phyloP scores from a whole-genome alignment of 92 coral and sea anemone genomes.

The Epizoanthus rinbou region DNA sequence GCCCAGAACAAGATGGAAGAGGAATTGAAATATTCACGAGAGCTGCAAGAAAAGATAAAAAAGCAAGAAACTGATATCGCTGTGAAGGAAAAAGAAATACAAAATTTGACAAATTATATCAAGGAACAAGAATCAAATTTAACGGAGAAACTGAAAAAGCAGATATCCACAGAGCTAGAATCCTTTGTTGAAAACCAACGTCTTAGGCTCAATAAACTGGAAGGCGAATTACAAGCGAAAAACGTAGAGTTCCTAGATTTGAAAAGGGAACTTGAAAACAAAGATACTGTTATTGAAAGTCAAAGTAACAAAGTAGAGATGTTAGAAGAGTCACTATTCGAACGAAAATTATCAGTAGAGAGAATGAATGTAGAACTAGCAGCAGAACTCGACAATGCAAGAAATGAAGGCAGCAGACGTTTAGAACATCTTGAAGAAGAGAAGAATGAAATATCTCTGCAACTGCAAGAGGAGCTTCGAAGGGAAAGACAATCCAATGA shows the following conservation, averaged over 20 bases:
- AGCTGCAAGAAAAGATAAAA: conserved; percentile 47
- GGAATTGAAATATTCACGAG: conserved; percentile 23
- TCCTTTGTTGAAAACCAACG: conserved; percentile 56
- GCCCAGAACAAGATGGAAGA: conserved; percentile 28
- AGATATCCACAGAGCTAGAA: conserved; percentile 54
- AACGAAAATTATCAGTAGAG: neutral
- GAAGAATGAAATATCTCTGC: conserved; percentile 49
- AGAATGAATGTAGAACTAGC: conserved; percentile 41
- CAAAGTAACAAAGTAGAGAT: conserved; percentile 20
- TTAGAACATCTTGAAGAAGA: conserved; percentile 63
- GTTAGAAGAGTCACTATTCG: conserved; percentile 20
- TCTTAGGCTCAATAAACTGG: conserved; percentile 46
- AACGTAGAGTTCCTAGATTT: conserved; percentile 41
- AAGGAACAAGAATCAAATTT: conserved; percentile 43
- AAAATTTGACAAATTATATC: conserved; percentile 18
- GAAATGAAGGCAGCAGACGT: conserved; percentile 40
- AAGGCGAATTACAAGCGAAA: conserved; percentile 40
- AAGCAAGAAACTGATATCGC: neutral
- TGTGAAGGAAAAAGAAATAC: conserved; percentile 5
- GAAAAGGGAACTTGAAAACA: conserved; percentile 35
- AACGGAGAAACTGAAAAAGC: conserved; percentile 43
- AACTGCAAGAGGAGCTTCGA: conserved; percentile 33
- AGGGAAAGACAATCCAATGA: conserved; percentile 57
- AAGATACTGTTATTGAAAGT: conserved; percentile 19
- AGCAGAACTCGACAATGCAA: conserved; percentile 51